phyloP scores from a whole-genome alignment of 2,888 invertebrate species.

The Lypha dubia region DNA sequence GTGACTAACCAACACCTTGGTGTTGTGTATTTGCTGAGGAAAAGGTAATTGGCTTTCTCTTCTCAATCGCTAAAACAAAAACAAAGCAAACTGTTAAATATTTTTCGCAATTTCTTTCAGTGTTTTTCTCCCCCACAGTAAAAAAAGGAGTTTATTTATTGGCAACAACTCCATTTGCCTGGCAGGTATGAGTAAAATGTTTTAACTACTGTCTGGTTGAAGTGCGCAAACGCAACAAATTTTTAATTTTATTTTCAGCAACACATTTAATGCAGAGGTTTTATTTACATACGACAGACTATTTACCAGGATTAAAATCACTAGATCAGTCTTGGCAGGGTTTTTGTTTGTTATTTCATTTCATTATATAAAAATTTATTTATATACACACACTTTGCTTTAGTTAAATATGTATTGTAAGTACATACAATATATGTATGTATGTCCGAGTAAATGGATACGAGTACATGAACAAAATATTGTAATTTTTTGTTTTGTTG shows the following conservation, averaged over 20 bases:
- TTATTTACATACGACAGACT: conserved; percentile 24
- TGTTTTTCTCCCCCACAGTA: conserved; percentile 15
- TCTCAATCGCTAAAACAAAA: too few species aligned
- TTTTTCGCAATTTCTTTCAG: conserved; percentile 16
- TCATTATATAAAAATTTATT: conserved; percentile 13
- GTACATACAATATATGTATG: neutral
- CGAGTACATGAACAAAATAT: conserved; percentile 10
- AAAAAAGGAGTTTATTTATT: conserved; percentile 20
- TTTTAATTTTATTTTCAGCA: conserved; percentile 21
- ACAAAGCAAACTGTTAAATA: too few species aligned
- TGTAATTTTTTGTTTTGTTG: conserved; percentile 9
- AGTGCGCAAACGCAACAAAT: conserved; percentile 65
- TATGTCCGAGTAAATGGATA: neutral
- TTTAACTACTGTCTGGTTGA: conserved; percentile 65
- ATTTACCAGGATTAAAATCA: conserved; percentile 42
- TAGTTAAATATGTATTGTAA: neutral
- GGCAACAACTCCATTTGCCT: conserved; percentile 1
- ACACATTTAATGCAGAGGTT: conserved; percentile 21
- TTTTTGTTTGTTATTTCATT: conserved; percentile 17
- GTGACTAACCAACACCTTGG: too few species aligned
- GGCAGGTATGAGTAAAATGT: conserved; percentile 30
- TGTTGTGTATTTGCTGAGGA: too few species aligned
- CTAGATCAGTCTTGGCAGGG: conserved; percentile 44
- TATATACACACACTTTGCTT: neutral
- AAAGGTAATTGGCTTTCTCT: too few species aligned